Conservation (phyloP, 1,140 invertebrate genomes). For the Zaprionus tsacasi region DNA sequence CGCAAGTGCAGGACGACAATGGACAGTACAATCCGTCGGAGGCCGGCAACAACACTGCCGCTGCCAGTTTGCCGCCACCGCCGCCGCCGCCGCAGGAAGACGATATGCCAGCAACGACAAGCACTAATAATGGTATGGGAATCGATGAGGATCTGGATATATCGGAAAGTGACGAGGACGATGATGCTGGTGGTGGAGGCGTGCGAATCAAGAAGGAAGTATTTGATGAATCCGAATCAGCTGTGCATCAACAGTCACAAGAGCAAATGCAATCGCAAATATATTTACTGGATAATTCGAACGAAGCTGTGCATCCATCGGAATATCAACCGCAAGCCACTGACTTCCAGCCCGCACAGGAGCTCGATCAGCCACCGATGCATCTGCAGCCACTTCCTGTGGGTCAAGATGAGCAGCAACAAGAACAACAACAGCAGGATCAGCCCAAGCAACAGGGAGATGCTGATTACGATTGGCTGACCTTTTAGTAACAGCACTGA, state of each 20-base stretch:
- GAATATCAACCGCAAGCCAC: conserved; percentile 33
- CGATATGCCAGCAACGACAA: conserved; percentile 26
- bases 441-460: conserved; percentile 61
- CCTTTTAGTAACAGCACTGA: conserved; percentile 45
- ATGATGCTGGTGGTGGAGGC: conserved; percentile 46
- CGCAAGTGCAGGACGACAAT: conserved; percentile 60
- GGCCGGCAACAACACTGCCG: conserved; percentile 51
- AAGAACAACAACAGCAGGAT: conserved; percentile 48
- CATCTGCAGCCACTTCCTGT: conserved; percentile 11
- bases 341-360: conserved; percentile 46
- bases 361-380: conserved; percentile 36
- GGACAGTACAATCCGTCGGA: conserved; percentile 54
- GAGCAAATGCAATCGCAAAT: conserved; percentile 47
- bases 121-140: conserved; percentile 64
- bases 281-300: conserved; percentile 57
- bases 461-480: conserved; percentile 73
- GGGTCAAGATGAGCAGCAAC: conserved; percentile 35
- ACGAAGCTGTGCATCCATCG: conserved; percentile 38
- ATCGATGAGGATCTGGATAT: conserved; percentile 91
- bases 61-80: conserved; percentile 16
- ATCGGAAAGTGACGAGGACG: conserved; percentile 92
- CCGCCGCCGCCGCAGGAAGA: conserved; percentile 23
- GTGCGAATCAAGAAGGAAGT: conserved; percentile 71
- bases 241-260: conserved; percentile 28
- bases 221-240: conserved; percentile 57